These are phyloP conservation scores for Helicoverpa armigera DNA, from an alignment of 1,140 invertebrate genomes.

Conservation along the genomic window DNA sequence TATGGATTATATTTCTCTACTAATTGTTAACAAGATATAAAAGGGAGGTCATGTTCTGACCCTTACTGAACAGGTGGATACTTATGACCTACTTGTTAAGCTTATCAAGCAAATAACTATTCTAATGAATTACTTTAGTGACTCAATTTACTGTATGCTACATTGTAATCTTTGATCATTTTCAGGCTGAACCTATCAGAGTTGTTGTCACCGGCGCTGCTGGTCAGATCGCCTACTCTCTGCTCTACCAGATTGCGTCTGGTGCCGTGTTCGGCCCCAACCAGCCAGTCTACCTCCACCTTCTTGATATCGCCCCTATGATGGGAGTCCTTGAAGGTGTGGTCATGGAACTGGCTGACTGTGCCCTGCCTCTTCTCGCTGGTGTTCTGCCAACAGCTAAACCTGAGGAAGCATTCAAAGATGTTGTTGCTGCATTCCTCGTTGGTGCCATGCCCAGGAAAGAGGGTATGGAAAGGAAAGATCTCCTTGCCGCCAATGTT, in stretches of 20 bases:
- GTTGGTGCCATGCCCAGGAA: constrained; percentile 99
- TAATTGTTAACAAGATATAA: too few relatives aligned
- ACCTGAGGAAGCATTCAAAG: constrained; percentile 96
- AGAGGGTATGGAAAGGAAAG: constrained; percentile 99
- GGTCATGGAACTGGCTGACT: constrained; percentile 98
- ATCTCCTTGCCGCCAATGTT: constrained; percentile 97
- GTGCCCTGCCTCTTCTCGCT: constrained; percentile 96
- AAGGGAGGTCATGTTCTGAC: too few relatives aligned
- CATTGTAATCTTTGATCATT: constrained; percentile 53
- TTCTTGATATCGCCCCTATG: constrained; percentile 98
- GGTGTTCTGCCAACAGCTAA: constrained; percentile 96
- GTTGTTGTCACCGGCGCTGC: constrained; percentile 99
- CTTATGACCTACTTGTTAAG: too few relatives aligned
- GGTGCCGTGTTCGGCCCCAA: constrained; percentile 98
- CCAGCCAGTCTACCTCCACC: constrained; percentile 95
- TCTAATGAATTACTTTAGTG: too few relatives aligned
- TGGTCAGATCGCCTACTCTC: constrained; percentile 99
- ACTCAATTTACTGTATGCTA: background rate
- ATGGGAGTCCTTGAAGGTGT: constrained; percentile 98
- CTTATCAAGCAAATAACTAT: too few relatives aligned
- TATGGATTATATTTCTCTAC: too few relatives aligned
- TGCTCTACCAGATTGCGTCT: constrained; percentile 97
- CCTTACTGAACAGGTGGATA: too few relatives aligned
- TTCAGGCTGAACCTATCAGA: constrained; percentile 93
- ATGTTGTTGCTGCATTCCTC: constrained; percentile 98